Base-by-base conservation (phyloP, 2,888 invertebrate species). In the Fragum whitleyi region DNA sequence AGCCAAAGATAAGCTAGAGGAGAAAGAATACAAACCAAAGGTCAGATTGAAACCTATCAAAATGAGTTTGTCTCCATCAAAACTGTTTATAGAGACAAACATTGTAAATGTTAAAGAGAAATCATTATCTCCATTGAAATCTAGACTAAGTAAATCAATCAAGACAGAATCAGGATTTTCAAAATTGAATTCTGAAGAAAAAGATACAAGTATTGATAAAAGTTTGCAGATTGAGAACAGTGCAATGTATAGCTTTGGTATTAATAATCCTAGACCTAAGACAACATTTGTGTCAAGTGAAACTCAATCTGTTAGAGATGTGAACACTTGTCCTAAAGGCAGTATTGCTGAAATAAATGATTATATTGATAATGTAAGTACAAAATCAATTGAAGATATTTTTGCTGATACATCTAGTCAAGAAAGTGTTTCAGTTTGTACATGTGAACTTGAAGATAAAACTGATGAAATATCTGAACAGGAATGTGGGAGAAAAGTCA, bases 311-410 rank as follows among this genome's bases (percentile, higher is more conserved):
- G 21, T 2, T 23, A 5, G 19, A 23, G 29, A 32, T n/a, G n/a
- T 32, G 14, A 32, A 61, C 11, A 19, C 23, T 11, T 16, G 68
- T 51, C n/a, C 1, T 61, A n/a, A 7, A 39, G 42, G 0, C 26
- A 23, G 14, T 14, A 26, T 1, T 9, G 14, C 7, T 59, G 32
- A 32, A 29, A 61, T 32, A 32, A 61, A n/a, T 29, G 32, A n/a
- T 28, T 11, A 59, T 32, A n/a, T n/a, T 16, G 61, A 61, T 32
- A 32, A 2, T 2, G 23, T 55, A 19, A 42, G 71, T n/a, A 55
- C 53, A 23, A 36, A 65, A 29, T 75, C 75, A 7, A 67, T 72
- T 26, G 72, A 72, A 36, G 75, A 79, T 61, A 23, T 79, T 3
- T 79, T 79, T 79, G 51, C 29, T 28, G 73, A 76, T 21, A 65